phyloP scores from a whole-genome alignment of 1,140 invertebrate genomes.

The Parasteatoda tepidariorum region DNA sequence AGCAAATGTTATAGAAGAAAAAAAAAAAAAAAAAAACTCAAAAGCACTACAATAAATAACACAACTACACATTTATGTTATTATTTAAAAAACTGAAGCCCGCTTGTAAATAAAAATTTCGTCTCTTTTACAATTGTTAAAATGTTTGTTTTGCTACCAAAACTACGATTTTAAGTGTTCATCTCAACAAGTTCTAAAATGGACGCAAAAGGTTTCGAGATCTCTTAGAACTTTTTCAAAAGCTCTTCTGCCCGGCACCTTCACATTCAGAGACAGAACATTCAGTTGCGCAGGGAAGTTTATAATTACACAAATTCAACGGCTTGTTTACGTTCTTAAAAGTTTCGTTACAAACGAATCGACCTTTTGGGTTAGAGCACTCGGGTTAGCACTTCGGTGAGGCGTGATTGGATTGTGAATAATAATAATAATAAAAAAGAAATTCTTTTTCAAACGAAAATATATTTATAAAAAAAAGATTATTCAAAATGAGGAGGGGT shows the following conservation, averaged over 20 bases:
- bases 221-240: neutral
- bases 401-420: neutral
- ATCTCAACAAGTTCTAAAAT: neutral
- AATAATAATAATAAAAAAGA: neutral
- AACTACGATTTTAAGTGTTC: neutral
- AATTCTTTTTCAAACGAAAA: too few relatives aligned
- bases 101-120: too few relatives aligned
- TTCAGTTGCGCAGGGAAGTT: neutral
- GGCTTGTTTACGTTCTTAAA: constrained; percentile 42
- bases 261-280: neutral
- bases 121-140: too few relatives aligned
- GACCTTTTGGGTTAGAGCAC: constrained; percentile 16
- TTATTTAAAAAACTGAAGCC: too few relatives aligned
- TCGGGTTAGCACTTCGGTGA: constrained; percentile 11
- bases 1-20: too few relatives aligned
- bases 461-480: constrained; percentile 29
- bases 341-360: constrained; percentile 21
- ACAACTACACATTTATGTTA: too few relatives aligned
- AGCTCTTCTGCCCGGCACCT: neutral
- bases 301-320: constrained; percentile 55
- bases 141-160: neutral
- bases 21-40: too few relatives aligned
- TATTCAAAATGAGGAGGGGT: constrained; percentile 1
- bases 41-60: too few relatives aligned
- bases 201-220: neutral